Evolutionary conservation across 2,113 vertebrate genomes (phyloP), one percentile per base, ranked within the genome.

Genomic region (Thalassoma bifasciatum): DNA sequence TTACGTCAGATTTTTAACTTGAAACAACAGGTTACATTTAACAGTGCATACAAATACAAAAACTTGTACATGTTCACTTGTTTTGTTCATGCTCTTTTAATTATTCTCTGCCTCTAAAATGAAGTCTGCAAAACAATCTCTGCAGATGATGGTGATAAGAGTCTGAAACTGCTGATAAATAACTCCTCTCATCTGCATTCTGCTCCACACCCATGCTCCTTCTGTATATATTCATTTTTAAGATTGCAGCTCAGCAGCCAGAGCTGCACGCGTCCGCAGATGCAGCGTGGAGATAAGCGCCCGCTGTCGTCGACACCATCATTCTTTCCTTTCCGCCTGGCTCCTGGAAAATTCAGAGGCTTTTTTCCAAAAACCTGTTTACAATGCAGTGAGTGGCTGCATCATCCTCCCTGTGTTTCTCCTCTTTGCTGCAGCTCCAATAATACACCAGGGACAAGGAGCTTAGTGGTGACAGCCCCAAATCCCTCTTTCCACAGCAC

Each of bases 401-500:
- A 77, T 84, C 85, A 69, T 73, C 72, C 75, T 75, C 66, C 72
- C 60, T 47, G 70, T 83, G 78, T 87, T 84, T 77, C 47, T 81
- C 71, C 70, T 85, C 77, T 60, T 49, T 75, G 59, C 67, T 73
- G 50, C 75, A 34, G 68, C 88, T 87, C 79, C 89, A 85, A 75
- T 88, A 89, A 88, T 77, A 84, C 89, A 81, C 81, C 77, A 53
- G 82, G 83, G 87, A 90, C 90, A 85, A 80, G 88, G 50, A 81
- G 90, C 87, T 91, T 89, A 90, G 74, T 72, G 42, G 82, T 84
- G 88, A 89, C 92, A 88, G 86, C 82, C 86, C 82, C 80, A 87
- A 90, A 92, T 90, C 86, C 90, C 72, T 83, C 83, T 89, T 88
- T 91, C 87, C 88, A 83, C 86, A n/a, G 77, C 66, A 58, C 86